Evolutionary conservation across 2,113 vertebrate species (phyloP).

Genomic region (Smithornis capensis): DNA sequence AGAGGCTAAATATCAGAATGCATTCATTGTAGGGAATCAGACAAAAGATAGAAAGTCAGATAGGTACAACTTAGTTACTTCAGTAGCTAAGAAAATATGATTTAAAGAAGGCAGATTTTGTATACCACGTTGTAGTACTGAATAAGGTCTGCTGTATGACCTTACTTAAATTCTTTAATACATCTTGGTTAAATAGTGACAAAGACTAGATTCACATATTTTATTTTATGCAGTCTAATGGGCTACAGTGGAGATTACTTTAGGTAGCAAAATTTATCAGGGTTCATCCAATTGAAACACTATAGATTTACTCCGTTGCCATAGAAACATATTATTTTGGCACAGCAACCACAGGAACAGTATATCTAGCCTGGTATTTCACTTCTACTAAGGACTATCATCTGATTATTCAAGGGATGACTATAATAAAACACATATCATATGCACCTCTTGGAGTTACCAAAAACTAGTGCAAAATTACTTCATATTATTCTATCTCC

Average conservation of each 20-base stretch:
- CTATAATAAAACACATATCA: not conserved
- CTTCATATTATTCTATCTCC: not conserved
- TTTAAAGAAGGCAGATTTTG: not conserved
- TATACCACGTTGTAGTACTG: not conserved
- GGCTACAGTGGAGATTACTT: slow-evolving; percentile 19
- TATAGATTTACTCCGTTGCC: slow-evolving; percentile 29
- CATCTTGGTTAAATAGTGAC: not conserved
- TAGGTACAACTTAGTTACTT: not conserved
- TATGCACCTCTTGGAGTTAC: not conserved
- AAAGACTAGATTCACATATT: slow-evolving; percentile 22
- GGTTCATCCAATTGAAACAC: slow-evolving; percentile 36
- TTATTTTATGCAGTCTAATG: slow-evolving; percentile 41
- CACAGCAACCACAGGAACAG: not conserved
- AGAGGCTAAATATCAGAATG: not conserved
- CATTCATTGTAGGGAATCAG: not conserved
- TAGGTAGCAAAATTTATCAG: slow-evolving; percentile 34
- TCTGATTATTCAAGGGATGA: not conserved
- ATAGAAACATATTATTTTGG: slow-evolving; percentile 18
- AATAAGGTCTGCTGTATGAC: not conserved
- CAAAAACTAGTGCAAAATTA: not conserved
- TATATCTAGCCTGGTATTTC: not conserved
- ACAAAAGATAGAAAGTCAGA: not conserved
- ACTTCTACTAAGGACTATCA: not conserved
- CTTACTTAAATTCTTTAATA: slow-evolving; percentile 22
- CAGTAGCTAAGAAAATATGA: not conserved